Base-by-base conservation (phyloP, 2,113 vertebrate genomes). In the Sylvia atricapilla region DNA sequence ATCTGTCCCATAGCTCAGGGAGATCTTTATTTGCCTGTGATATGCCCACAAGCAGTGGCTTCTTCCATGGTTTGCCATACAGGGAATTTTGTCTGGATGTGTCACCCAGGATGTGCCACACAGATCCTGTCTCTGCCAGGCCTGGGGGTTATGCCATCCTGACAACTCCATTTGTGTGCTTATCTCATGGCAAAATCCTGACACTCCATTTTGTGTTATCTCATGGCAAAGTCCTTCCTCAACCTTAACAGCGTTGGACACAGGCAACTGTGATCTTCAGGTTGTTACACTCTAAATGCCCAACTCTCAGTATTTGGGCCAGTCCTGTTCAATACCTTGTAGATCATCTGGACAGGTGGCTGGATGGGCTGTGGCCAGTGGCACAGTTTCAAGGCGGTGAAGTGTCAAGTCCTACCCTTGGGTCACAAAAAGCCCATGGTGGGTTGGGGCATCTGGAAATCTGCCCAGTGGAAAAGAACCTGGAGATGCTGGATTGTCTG, bases 31-130 rank as follows among this genome's bases (percentile, higher is more conserved):
- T 64, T 53, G 39, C 23, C 24, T 23, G 76, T 35, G 19, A 30
- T 35, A 30, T 30, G 24, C 0, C 0, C 19, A 18, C 15, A 35
- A 53, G 24, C 15, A 44, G 31, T 7, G 66, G 9, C 39, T 79
- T 79, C 33, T 53, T 55, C 35, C 9, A 11, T 11, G 4, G 20
- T 66, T 55, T 44, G 15, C 49, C 39, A 44, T 7, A 35, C 18
- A 30, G 12, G 17, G 22, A 77, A n/a, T 50, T 64, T 79, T 79
- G 39, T 66, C 76, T 79, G 37, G 24, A 79, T 35, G 13, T n/a
- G 13, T n/a, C 63, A 77, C 6, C 30, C 58, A 50, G 17, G 13
- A 41, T 63, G 49, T 35, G 31, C 49, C 64, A 44, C 3, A 2
- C 39, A 64, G 19, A 35, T 15, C 24, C 44, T 0, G 0, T 15